phyloP scores from a whole-genome alignment of 2,888 invertebrate genomes.

The Anaspis maculata region DNA sequence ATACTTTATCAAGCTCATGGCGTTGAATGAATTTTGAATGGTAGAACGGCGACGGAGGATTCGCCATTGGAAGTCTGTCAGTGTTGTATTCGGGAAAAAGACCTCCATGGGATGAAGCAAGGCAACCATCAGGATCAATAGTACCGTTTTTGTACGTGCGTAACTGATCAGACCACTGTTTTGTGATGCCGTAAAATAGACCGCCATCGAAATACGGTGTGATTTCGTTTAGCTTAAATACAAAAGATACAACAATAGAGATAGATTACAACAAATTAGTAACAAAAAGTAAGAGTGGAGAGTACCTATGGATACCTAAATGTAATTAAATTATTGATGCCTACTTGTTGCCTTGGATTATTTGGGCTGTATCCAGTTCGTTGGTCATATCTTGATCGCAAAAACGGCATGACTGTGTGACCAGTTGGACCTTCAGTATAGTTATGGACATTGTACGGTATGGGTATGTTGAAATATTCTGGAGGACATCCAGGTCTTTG shows the following conservation, averaged over 20 bases:
- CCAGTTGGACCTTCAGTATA: slow-evolving; percentile 27
- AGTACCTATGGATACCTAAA: too few relatives aligned
- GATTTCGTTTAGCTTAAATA: slow-evolving; percentile 50
- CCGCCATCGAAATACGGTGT: slow-evolving; percentile 55
- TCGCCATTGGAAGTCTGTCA: slow-evolving; percentile 47
- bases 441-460: slow-evolving; percentile 43
- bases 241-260: too few relatives aligned
- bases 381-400: slow-evolving; percentile 48
- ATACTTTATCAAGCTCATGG: slow-evolving; percentile 42
- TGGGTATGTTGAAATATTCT: slow-evolving; percentile 50
- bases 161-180: slow-evolving; percentile 50
- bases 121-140: slow-evolving; percentile 39
- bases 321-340: slow-evolving; percentile 3
- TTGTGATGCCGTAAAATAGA: slow-evolving; percentile 51
- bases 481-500: slow-evolving; percentile 53
- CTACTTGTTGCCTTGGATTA: slow-evolving; percentile 52
- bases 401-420: slow-evolving; percentile 45
- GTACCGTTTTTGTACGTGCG: slow-evolving; percentile 44
- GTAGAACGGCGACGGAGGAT: slow-evolving; percentile 49
- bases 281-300: neutral
- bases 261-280: slow-evolving; percentile 3
- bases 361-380: slow-evolving; percentile 49
- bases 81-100: slow-evolving; percentile 47
- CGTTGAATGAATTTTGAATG: slow-evolving; percentile 36
- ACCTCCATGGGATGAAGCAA: slow-evolving; percentile 41